Conservation (phyloP, 1,140 invertebrate species). For the Holcopasites calliopsidis region DNA sequence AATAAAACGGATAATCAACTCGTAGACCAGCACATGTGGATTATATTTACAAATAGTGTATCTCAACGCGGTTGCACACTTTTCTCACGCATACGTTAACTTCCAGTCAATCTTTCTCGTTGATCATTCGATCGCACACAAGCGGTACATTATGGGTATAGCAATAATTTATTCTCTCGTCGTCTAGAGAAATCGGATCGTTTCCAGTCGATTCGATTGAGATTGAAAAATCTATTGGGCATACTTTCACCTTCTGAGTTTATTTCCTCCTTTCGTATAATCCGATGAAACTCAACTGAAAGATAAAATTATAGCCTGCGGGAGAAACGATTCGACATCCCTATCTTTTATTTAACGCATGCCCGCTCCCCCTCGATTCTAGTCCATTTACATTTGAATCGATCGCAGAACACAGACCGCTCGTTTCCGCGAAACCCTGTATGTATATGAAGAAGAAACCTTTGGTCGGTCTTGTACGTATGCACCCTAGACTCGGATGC, state of each 20-base stretch:
- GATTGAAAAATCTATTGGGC: neutral
- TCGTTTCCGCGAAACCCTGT: constrained; percentile 21
- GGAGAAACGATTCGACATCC: constrained; percentile 6
- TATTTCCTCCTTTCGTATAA: neutral
- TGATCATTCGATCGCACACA: constrained; percentile 32
- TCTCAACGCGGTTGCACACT: neutral
- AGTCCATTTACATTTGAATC: constrained; percentile 28
- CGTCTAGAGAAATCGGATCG: neutral
- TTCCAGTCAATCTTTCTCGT: constrained; percentile 29
- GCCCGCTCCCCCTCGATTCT: neutral
- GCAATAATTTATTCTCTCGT: neutral
- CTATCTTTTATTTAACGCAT: neutral
- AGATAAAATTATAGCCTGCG: neutral
- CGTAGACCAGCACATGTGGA: constrained; percentile 36
- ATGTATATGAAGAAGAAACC: constrained; percentile 18
- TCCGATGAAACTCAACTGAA: neutral
- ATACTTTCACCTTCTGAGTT: neutral
- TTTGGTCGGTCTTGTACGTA: neutral
- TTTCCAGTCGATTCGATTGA: neutral
- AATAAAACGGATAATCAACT: constrained; percentile 53
- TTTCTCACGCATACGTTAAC: constrained; percentile 17
- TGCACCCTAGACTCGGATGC: neutral
- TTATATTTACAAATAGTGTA: constrained; percentile 55
- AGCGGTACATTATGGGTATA: neutral
- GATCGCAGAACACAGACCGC: neutral